A percentile compares a stretch with the other conserved stretches of the same genome.
These are phyloP conservation scores for Andrena praecox DNA, from an alignment of 2,888 invertebrate species.

Conservation along the genomic window DNA sequence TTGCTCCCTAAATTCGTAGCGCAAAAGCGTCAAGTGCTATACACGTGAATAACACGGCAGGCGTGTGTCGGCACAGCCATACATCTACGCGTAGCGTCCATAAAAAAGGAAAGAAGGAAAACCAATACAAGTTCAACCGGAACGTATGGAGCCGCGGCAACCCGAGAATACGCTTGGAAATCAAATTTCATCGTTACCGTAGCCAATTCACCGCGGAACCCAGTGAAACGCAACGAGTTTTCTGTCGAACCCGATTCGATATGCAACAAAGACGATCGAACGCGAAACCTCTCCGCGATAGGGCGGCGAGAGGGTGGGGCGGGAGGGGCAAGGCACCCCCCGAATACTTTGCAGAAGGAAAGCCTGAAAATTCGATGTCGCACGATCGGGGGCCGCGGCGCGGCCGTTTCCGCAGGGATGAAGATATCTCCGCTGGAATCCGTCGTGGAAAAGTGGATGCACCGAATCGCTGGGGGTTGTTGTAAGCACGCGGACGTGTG, in stretches of 20 bases:
- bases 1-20: neutral
- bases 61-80: neutral
- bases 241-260: slow-evolving; percentile 16
- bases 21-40: neutral
- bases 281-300: neutral
- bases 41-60: neutral
- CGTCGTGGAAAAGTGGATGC: slow-evolving; percentile 53
- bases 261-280: slow-evolving; percentile 21
- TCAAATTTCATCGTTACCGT: slow-evolving; percentile 9
- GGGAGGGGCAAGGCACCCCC: neutral
- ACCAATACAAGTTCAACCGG: neutral
- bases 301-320: neutral
- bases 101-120: no score
- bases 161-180: slow-evolving; percentile 5
- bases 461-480: slow-evolving; percentile 46
- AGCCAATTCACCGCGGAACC: neutral
- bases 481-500: slow-evolving; percentile 50
- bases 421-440: slow-evolving; percentile 56
- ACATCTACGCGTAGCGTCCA: neutral
- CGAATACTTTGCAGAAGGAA: slow-evolving; percentile 9
- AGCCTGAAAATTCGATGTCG: slow-evolving; percentile 48
- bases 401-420: slow-evolving; percentile 25
- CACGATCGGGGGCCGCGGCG: slow-evolving; percentile 23
- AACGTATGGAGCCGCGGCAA: neutral
- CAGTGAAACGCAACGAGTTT: slow-evolving; percentile 24